Evolutionary conservation across 1,140 invertebrate species (phyloP), one percentile per base, ranked within the genome.

Genomic region (Drosophila teissieri): DNA sequence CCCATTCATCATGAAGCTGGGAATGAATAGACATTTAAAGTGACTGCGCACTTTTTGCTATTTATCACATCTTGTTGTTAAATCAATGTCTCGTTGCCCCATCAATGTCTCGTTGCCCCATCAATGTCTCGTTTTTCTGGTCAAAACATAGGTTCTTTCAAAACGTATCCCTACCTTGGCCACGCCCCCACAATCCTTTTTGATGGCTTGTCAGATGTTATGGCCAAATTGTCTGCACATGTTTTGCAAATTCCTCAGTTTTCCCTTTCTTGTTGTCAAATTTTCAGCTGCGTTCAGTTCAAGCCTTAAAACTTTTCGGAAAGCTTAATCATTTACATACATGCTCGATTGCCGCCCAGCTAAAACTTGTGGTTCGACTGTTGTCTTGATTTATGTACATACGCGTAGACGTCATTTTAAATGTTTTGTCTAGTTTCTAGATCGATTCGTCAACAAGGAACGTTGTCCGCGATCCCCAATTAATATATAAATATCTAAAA

Each of bases 211-310:
- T 73, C 80, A 78, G 70, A 78, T 79, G 80, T 82, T 82, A 82
- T 82, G 74, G 65, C 60, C 75, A 82, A 82, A 82, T 82, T 74
- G 80, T 69, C 49, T 55, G 74, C 80, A 82, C 79, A 82, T 82
- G 79, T 64, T 74, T 64, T 62, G 79, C 67, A 82, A 78, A 76
- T 80, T 72, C 77, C 63, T 73, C 56, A 65, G 72, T 80, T 78
- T 57, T 45, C 34, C 31, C 40, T 46, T 37, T 27, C 63, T 60
- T 49, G 34, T 22, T 72, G 46, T 45, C 57, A 62, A 45, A 67
- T 67, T 67, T 61, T 62, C 27, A 45, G 45, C 31, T 61, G 49
- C 68, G 65, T 80, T 46, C 58, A 62, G 57, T 57, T 61, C 40
- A 57, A 54, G 45, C 45, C 60, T 64, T 67, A 77, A 52, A 78